Conservation (phyloP, 2,888 invertebrate genomes). For the Acronicta psi region DNA sequence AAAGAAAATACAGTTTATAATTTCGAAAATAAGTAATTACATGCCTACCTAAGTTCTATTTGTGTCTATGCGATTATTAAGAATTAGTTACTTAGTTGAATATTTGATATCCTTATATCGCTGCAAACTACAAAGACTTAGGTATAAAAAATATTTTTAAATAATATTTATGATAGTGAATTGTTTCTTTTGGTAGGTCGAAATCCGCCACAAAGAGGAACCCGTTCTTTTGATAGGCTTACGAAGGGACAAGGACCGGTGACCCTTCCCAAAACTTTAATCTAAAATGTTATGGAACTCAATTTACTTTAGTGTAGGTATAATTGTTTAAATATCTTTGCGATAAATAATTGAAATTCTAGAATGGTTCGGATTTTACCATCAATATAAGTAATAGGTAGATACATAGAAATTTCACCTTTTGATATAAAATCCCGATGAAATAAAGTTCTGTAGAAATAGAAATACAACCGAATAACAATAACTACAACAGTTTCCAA, state of each 20-base stretch:
- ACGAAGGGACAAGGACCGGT: not conserved
- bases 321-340: not conserved
- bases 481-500: too few species aligned
- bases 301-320: conserved; percentile 2
- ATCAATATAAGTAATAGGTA: too few species aligned
- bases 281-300: not conserved
- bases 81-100: not conserved
- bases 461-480: too few species aligned
- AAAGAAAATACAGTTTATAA: too few species aligned
- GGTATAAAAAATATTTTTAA: not conserved
- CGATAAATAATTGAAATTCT: conserved; percentile 8
- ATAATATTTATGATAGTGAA: not conserved
- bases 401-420: too few species aligned
- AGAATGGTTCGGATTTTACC: too few species aligned
- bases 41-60: not conserved
- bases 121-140: not conserved
- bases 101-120: not conserved
- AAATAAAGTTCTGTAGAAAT: too few species aligned
- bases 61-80: not conserved
- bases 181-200: not conserved
- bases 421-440: too few species aligned
- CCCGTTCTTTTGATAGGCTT: not conserved
- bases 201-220: not conserved
- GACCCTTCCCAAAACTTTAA: not conserved
- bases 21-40: too few species aligned